phyloP scores from a whole-genome alignment of 2,113 vertebrate species.

The Thamnophis sirtalis region DNA sequence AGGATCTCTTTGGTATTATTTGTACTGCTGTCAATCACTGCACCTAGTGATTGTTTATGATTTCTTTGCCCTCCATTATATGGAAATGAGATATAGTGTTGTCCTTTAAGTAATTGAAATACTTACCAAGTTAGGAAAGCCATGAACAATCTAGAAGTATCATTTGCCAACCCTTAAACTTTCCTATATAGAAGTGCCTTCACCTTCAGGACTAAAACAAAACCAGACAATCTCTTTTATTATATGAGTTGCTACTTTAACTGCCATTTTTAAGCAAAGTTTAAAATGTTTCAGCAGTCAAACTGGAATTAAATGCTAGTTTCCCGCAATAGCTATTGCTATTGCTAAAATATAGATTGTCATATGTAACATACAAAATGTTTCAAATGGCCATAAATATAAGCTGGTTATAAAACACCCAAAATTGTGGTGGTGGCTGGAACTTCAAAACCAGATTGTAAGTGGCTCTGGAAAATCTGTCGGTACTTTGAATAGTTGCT shows the following conservation, averaged over 20 bases:
- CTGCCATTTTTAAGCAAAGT: neutral
- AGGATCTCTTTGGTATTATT: neutral
- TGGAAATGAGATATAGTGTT: neutral
- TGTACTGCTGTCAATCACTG: neutral
- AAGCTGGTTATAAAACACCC: neutral
- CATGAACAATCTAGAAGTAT: neutral
- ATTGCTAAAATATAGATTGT: neutral
- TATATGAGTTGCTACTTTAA: neutral
- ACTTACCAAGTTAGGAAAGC: neutral
- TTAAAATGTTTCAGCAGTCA: neutral
- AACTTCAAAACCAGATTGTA: neutral
- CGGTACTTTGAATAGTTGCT: neutral
- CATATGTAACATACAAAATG: neutral
- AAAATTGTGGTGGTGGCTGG: neutral
- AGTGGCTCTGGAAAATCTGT: neutral
- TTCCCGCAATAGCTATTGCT: no score
- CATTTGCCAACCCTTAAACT: neutral
- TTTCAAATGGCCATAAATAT: neutral
- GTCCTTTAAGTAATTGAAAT: neutral
- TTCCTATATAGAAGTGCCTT: neutral
- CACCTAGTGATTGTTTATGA: neutral
- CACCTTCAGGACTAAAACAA: neutral
- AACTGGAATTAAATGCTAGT: neutral
- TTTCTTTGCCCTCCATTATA: neutral
- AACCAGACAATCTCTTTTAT: neutral